phyloP scores from a whole-genome alignment of 1,140 invertebrate genomes.

The Pseudomyrmex dendroicus region DNA sequence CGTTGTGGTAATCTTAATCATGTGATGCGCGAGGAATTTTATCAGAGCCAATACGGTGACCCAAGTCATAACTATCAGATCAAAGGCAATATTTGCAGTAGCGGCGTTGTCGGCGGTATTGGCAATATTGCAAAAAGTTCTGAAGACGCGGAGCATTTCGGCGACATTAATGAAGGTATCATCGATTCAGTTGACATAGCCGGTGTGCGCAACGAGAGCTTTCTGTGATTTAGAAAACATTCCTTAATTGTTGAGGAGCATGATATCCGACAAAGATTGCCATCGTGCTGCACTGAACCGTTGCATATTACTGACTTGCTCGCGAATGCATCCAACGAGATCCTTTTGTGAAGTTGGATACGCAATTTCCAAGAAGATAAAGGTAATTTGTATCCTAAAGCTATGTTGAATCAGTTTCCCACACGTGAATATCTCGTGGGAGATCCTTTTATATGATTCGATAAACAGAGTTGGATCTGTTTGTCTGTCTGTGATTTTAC shows the following conservation, averaged over 20 bases:
- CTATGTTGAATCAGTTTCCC: not conserved
- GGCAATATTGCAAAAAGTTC: conserved; percentile 70
- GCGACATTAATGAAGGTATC: conserved; percentile 58
- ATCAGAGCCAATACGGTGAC: conserved; percentile 95
- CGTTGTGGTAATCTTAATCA: conserved; percentile 94
- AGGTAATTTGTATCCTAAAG: not conserved
- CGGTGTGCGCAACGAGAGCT: conserved; percentile 81
- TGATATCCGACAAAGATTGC: conserved; percentile 17
- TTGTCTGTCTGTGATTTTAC: not conserved
- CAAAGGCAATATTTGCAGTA: conserved; percentile 61
- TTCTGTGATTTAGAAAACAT: conserved; percentile 78
- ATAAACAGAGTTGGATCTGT: conserved; percentile 1
- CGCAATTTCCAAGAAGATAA: not conserved
- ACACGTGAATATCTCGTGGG: not conserved
- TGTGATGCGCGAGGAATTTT: conserved; percentile 96
- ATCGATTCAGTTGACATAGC: conserved; percentile 58
- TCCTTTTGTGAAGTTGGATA: conserved; percentile 27
- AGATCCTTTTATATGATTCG: conserved; percentile 5
- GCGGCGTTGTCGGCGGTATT: not conserved
- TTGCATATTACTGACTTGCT: not conserved
- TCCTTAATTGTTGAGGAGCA: conserved; percentile 23
- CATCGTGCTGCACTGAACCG: conserved; percentile 9
- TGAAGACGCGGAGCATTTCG: conserved; percentile 63
- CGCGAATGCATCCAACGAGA: conserved; percentile 4
- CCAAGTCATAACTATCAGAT: conserved; percentile 85